Evolutionary conservation across 1,140 invertebrate genomes (phyloP).

Genomic region (Drosophila setifemur): DNA sequence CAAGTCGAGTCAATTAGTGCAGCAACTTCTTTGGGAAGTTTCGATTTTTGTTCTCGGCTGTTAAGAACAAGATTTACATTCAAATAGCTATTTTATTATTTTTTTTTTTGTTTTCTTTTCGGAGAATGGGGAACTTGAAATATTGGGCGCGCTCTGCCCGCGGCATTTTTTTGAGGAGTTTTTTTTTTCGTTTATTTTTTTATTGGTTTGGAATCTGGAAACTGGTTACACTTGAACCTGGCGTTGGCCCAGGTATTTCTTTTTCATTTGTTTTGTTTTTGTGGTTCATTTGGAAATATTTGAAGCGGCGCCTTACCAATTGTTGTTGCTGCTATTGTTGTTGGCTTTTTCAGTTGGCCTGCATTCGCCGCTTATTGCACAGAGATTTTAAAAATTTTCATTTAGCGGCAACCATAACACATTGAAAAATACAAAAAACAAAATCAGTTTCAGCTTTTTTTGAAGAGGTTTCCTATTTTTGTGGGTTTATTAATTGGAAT

Average conservation of each 20-base stretch:
- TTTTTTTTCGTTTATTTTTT: slow-evolving; percentile 14
- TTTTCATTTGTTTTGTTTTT: not conserved
- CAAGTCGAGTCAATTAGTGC: slow-evolving; percentile 15
- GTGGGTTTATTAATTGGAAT: not conserved
- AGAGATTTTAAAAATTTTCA: slow-evolving; percentile 47
- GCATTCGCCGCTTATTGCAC: slow-evolving; percentile 71
- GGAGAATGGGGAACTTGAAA: slow-evolving; percentile 47
- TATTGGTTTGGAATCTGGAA: slow-evolving; percentile 40
- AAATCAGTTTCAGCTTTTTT: slow-evolving; percentile 18
- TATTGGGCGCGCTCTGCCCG: slow-evolving; percentile 43
- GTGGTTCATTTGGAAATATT: slow-evolving; percentile 62
- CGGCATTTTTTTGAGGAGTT: slow-evolving; percentile 21
- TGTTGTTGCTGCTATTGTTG: slow-evolving; percentile 13
- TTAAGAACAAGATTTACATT: slow-evolving; percentile 72
- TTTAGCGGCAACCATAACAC: slow-evolving; percentile 41
- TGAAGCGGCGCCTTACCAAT: slow-evolving; percentile 45
- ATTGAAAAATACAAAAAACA: slow-evolving; percentile 38
- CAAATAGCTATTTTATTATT: slow-evolving; percentile 35
- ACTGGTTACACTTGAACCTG: slow-evolving; percentile 80
- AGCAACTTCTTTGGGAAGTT: slow-evolving; percentile 3
- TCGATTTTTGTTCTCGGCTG: slow-evolving; percentile 2
- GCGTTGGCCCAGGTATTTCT: slow-evolving; percentile 17
- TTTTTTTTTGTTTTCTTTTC: slow-evolving; percentile 1
- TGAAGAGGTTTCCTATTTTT: not conserved
- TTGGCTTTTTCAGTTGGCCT: slow-evolving; percentile 51